A percentile compares a stretch with the other conserved stretches of the same genome.
These are phyloP conservation scores for Acanthiza pusilla DNA, from an alignment of 2,797 vertebrate genomes.

Conservation along the genomic window DNA sequence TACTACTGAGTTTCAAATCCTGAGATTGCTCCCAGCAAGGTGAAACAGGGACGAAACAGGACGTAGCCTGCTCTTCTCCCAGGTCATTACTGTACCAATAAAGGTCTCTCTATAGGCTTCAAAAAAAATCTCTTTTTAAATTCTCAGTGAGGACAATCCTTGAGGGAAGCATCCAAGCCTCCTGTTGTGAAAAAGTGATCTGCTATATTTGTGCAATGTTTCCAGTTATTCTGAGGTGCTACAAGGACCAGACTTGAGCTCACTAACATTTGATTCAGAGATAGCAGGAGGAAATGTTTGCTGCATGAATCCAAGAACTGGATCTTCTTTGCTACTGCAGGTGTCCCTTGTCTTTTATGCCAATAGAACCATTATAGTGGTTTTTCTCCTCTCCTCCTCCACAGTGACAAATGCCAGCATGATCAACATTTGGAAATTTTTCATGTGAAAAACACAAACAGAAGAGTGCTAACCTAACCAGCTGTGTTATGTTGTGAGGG, in stretches of 20 bases:
- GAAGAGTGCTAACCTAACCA: not conserved
- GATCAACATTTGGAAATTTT: not conserved
- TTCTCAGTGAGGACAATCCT: not conserved
- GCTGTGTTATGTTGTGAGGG: not conserved
- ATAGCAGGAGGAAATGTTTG: not conserved
- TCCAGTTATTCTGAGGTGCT: not conserved
- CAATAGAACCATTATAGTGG: not conserved
- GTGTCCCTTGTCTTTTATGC: slow-evolving; percentile 3
- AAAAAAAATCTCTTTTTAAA: not conserved
- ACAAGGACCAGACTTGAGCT: not conserved
- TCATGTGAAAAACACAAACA: not conserved
- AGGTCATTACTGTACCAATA: not conserved
- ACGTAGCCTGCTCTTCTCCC: not conserved
- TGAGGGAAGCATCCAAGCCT: not conserved
- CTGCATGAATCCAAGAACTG: not conserved
- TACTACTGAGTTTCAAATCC: not conserved
- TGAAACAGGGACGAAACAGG: not conserved
- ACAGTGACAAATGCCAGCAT: not conserved
- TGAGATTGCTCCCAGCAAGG: not conserved
- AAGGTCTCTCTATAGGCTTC: not conserved
- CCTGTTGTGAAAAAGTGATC: not conserved
- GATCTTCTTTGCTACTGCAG: not conserved
- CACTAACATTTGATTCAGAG: not conserved
- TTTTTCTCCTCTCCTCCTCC: not conserved
- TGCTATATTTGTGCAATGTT: not conserved